Evolutionary conservation across 2,797 vertebrate genomes (phyloP).

Genomic region (Australoheros facetus): DNA sequence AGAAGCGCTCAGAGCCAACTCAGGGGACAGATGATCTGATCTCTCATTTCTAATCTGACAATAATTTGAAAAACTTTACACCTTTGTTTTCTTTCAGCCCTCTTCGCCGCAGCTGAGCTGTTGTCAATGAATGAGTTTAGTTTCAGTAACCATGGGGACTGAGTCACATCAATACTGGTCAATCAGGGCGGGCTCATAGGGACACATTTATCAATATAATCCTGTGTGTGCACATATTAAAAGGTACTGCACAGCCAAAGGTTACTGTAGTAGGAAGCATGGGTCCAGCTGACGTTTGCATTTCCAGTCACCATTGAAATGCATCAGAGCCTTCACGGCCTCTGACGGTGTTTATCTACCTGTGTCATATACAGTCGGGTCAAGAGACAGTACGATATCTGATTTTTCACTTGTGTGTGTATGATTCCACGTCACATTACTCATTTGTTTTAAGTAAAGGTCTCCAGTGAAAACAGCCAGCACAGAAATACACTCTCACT

Average conservation of each 20-base stretch:
- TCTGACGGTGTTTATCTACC: neutral
- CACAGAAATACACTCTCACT: neutral
- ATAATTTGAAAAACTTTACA: constrained; percentile 2
- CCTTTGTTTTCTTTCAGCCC: neutral
- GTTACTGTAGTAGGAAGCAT: constrained; percentile 22
- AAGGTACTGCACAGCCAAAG: constrained; percentile 34
- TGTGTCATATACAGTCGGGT: neutral
- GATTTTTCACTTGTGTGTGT: neutral
- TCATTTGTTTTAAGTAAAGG: too few species aligned
- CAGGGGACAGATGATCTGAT: neutral
- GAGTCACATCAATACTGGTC: constrained; percentile 67
- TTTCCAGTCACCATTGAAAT: neutral
- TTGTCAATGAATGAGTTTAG: constrained; percentile 34
- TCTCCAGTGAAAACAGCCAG: neutral
- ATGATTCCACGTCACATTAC: too few species aligned
- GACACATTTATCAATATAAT: constrained; percentile 64
- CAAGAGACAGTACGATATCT: neutral
- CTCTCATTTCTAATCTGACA: constrained; percentile 8
- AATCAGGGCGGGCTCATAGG: constrained; percentile 52
- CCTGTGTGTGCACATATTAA: constrained; percentile 31
- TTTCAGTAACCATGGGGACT: constrained; percentile 57
- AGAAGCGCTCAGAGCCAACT: neutral
- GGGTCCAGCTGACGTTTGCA: neutral
- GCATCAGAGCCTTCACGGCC: neutral
- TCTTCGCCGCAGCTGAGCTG: neutral